Base-by-base conservation (phyloP, 1,140 invertebrate species). In the Diachasmimorpha longicaudata region DNA sequence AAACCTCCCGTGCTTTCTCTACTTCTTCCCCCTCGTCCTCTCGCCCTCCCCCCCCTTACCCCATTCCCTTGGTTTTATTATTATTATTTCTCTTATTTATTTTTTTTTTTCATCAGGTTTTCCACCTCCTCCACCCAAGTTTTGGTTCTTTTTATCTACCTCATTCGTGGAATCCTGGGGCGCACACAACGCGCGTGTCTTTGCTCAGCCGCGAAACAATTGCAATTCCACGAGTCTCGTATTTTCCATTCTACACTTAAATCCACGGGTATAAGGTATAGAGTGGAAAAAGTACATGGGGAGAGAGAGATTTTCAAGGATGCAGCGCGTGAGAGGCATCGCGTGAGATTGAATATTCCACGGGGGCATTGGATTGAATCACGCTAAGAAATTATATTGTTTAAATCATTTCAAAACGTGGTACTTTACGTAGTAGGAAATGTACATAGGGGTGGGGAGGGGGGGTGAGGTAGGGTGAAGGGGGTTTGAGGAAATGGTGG, bases 211-310 rank as follows among this genome's bases (percentile, higher is more conserved):
- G 14, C 25, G 16, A 68, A 68, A 68, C 66, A 68, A 68, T 68
- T 68, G 66, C 66, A 68, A 68, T 68, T 68, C 66, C 66, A 68
- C 36, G 37, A 68, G 66, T 63, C 58, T 63, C 58, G 58, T 63
- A 63, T 63, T 63, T 63, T 63, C 58, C 58, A 63, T 63, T 63
- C 58, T 31, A 19, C 23, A 63, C 58, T 63, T 31, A 63, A 63
- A 31, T 31, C 58, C 23, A 25, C 58, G 11, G 52, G 52, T 21
- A 58, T 16, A 58, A 19, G 14, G 19, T 63, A 25, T 63, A 6
- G 21, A 63, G 21, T 4, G 58, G 48, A 52, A 52, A 63, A 63
- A 19, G 58, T 14, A 25, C 19, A 63, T 63, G 19, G 19, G 58
- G 10, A 23, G 58, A 63, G 23, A 63, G 58, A 63, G 19, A 31